Base-by-base conservation (phyloP, 2,113 vertebrate genomes). In the Datnioides undecimradiatus region DNA sequence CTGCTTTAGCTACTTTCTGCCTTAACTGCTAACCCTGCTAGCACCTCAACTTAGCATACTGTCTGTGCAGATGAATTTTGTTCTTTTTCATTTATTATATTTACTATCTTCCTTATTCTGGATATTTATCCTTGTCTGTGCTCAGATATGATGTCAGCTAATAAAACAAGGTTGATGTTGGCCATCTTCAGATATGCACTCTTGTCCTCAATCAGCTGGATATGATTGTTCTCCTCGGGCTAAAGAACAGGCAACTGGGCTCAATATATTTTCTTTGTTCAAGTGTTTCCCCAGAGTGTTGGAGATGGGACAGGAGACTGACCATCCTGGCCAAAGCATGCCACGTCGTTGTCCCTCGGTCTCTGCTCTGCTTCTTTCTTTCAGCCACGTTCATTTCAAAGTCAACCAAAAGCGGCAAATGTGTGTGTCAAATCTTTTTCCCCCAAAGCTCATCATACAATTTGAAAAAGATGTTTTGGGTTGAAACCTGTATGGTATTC, bases 161-260 rank as follows among this genome's bases (percentile, higher is more conserved):
- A 79, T 82, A 73, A 79, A 70, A 76, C 41, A 29, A 49, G 84
- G 33, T 73, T 79, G 23, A 29, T 0, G 0, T 40, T 10, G 27
- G 27, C 80, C 84, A 75, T 88, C 86, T 88, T 79, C 68, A 84
- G 73, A 77, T 25, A 33, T 79, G 79, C 72, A 63, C 73, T 54
- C 69, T 51, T 84, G 87, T 89, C 91, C 90, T 89, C 88, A 79
- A 81, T 87, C 71, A 78, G 27, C 73, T 70, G 17, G 73, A 77
- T 72, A 49, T 83, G 85, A 90, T 77, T 81, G 80, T 90, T 74
- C 41, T 79, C 82, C 87, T 87, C 80, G 13, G 84, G 90, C 90
- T 82, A 84, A 72, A 84, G 73, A 73, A 69, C 45, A 45, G 48
- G 25, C 16, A 27, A 51, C 38, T 63, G 76, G 63, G 73, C 81